These are phyloP conservation scores for Morbakka virulenta DNA, from an alignment of 30 jellyfish, hydroid and myxozoan genomes.

Conservation along the genomic window DNA sequence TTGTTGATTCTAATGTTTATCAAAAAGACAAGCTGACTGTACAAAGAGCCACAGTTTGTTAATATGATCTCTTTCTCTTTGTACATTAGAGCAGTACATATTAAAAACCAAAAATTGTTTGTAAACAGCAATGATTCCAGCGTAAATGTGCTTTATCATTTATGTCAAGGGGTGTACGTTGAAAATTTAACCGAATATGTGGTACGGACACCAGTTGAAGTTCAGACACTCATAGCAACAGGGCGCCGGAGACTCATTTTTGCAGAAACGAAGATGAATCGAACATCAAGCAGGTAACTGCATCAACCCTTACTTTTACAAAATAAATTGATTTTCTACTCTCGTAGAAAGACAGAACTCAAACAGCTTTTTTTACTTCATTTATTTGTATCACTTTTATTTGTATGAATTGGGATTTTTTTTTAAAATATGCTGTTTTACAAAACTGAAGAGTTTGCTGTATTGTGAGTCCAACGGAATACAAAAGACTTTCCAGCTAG, in stretches of 20 bases:
- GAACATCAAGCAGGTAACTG: slow-evolving; percentile 95
- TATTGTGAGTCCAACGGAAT: neutral
- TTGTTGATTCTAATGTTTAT: too few species aligned
- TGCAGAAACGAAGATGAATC: slow-evolving; percentile 99
- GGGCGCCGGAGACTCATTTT: slow-evolving; percentile 84
- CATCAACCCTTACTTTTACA: too few species aligned
- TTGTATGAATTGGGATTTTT: neutral
- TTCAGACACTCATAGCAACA: slow-evolving; percentile 54
- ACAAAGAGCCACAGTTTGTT: too few species aligned
- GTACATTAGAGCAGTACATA: too few species aligned
- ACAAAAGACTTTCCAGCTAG: neutral
- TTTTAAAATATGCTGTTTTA: neutral
- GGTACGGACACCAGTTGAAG: slow-evolving; percentile 92
- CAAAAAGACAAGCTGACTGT: too few species aligned
- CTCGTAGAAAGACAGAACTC: too few species aligned
- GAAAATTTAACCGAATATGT: slow-evolving; percentile 93
- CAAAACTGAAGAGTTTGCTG: neutral
- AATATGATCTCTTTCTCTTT: too few species aligned
- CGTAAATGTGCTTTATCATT: neutral
- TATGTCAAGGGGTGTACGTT: slow-evolving; percentile 94
- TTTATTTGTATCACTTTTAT: too few species aligned
- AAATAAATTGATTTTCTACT: too few species aligned
- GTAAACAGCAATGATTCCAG: neutral
- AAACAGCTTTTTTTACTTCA: too few species aligned
- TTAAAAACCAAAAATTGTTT: too few species aligned